A percentile compares a stretch with the other conserved stretches of the same genome.
phyloP scores from a whole-genome alignment of 35 echinoderm and acorn worm genomes.

The Ophiothrix spiculata region DNA sequence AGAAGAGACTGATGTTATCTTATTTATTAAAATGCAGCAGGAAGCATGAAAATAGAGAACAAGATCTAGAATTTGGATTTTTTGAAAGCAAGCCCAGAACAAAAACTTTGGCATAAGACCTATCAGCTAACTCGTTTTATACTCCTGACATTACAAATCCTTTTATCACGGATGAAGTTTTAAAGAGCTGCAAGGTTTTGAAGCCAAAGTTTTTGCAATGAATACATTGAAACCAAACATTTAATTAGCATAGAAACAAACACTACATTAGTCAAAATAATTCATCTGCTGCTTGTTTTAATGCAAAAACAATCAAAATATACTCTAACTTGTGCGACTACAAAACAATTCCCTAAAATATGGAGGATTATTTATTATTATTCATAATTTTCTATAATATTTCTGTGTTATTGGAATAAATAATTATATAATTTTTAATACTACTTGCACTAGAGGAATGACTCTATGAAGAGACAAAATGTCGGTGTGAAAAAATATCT shows the following conservation, averaged over 20 bases:
- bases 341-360: constrained; percentile 9
- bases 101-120: too few relatives aligned
- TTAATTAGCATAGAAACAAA: not conserved
- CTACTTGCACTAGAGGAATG: not conserved
- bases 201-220: not conserved
- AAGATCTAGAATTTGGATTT: too few relatives aligned
- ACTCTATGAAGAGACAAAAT: too few relatives aligned
- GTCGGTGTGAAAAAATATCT: too few relatives aligned
- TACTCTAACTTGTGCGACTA: constrained; percentile 1
- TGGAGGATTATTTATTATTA: not conserved
- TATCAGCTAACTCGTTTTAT: too few relatives aligned
- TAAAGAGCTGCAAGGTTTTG: not conserved
- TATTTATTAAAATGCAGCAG: not conserved
- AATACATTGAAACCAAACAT: constrained; percentile 8
- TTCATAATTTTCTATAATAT: not conserved
- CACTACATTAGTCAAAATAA: not conserved
- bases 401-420: constrained; percentile 1
- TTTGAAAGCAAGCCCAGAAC: too few relatives aligned
- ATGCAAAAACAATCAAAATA: not conserved
- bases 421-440: not conserved
- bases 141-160: too few relatives aligned
- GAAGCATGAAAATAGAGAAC: not conserved
- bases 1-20: not conserved
- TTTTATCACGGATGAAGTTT: too few relatives aligned
- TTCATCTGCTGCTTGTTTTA: not conserved